Conservation (phyloP, 2,113 vertebrate genomes). For the Aptenodytes patagonicus region DNA sequence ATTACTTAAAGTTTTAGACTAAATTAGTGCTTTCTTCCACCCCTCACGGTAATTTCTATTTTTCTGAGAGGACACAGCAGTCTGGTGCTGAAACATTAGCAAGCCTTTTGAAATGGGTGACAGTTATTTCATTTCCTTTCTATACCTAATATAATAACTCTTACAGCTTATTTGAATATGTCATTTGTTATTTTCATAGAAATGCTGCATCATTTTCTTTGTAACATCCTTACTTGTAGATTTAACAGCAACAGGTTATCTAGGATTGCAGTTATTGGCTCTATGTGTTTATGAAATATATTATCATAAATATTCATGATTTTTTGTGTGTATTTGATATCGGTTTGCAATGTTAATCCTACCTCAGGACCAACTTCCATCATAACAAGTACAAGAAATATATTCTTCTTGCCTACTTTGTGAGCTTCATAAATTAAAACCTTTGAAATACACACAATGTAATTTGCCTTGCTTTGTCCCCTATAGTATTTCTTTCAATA, state of each 20-base stretch:
- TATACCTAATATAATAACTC: neutral
- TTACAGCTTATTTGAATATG: slow-evolving; percentile 13
- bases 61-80: neutral
- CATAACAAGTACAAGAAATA: neutral
- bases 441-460: neutral
- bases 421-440: slow-evolving; percentile 13
- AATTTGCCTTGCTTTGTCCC: slow-evolving; percentile 5
- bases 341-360: slow-evolving; percentile 21
- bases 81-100: neutral
- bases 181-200: neutral
- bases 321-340: neutral
- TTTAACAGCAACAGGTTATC: slow-evolving; percentile 10
- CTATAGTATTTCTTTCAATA: neutral
- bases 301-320: slow-evolving; percentile 52
- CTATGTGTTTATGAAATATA: slow-evolving; percentile 7
- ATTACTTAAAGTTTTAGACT: neutral
- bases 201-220: neutral
- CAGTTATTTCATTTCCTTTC: neutral
- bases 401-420: neutral
- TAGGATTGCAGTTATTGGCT: neutral
- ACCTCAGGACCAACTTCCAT: neutral
- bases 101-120: neutral
- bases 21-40: neutral
- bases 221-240: neutral
- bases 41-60: neutral